Conservation (phyloP, 2,888 invertebrate genomes). For the Taenaris catops region DNA sequence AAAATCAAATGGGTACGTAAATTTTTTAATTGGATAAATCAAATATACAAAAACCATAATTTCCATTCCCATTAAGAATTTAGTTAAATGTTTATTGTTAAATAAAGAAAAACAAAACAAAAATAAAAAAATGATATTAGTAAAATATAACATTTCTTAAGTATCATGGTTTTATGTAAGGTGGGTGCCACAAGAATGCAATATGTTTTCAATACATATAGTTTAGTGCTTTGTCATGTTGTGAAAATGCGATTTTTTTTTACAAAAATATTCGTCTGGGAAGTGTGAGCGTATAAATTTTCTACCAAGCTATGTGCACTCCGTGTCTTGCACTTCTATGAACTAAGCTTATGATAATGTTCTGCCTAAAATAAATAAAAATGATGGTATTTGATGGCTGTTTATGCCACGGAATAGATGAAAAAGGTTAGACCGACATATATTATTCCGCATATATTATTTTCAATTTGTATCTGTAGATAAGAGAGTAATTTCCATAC, state of each 20-base stretch:
- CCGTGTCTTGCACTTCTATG: constrained; percentile 62
- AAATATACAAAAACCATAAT: constrained; percentile 1
- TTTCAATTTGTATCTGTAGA: too few relatives aligned
- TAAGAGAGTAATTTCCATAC: too few relatives aligned
- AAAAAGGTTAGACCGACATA: too few relatives aligned
- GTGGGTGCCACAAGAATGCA: constrained; percentile 63
- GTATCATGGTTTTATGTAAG: constrained; percentile 29
- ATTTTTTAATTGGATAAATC: not conserved
- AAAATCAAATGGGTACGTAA: not conserved
- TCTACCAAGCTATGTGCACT: constrained; percentile 73
- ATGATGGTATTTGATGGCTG: constrained; percentile 13
- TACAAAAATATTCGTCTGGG: constrained; percentile 65
- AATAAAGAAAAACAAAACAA: not conserved
- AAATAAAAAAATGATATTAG: not conserved
- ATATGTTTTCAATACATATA: constrained; percentile 44
- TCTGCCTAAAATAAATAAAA: constrained; percentile 26
- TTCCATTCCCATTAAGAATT: not conserved
- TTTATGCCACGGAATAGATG: too few relatives aligned
- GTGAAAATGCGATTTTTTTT: constrained; percentile 59
- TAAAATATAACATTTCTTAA: constrained; percentile 2
- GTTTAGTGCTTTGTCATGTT: constrained; percentile 61
- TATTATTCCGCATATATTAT: too few relatives aligned
- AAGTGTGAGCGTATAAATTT: constrained; percentile 77
- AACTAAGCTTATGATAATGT: constrained; percentile 60
- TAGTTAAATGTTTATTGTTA: not conserved